Percentiles rank a stretch among this genome's conserved stretches.
These are phyloP conservation scores for Xyliphius kryptos DNA, from an alignment of 2,113 vertebrate genomes.

Conservation along the genomic window DNA sequence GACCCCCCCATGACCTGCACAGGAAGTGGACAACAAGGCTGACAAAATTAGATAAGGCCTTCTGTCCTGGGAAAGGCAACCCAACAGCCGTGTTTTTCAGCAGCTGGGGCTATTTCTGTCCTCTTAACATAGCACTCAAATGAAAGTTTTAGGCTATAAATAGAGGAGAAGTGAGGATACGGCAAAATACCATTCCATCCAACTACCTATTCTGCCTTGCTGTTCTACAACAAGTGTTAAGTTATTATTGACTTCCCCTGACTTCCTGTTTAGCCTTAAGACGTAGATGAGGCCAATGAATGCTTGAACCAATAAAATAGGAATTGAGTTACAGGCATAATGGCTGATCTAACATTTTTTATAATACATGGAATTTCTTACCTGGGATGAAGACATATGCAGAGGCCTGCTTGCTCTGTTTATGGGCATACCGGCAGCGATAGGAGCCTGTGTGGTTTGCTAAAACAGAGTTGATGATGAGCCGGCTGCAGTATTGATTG, in stretches of 20 bases:
- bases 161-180: constrained; percentile 46
- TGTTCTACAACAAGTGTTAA: constrained; percentile 57
- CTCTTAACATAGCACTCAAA: constrained; percentile 57
- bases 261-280: constrained; percentile 60
- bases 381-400: constrained; percentile 89
- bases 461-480: constrained; percentile 68
- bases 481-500: constrained; percentile 73
- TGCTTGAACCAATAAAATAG: constrained; percentile 3
- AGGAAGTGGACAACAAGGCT: constrained; percentile 65
- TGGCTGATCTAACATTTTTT: not conserved
- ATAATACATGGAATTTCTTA: constrained; percentile 64
- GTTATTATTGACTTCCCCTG: constrained; percentile 59
- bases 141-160: constrained; percentile 61
- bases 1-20: constrained; percentile 54
- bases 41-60: constrained; percentile 66
- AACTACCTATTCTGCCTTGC: constrained; percentile 59
- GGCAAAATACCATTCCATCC: constrained; percentile 50
- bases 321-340: not conserved
- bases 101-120: constrained; percentile 63
- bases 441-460: constrained; percentile 80
- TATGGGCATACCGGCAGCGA: constrained; percentile 73
- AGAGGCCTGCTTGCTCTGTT: constrained; percentile 58
- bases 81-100: constrained; percentile 59
- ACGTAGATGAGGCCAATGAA: constrained; percentile 34
- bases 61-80: constrained; percentile 71